Evolutionary conservation across 2,888 invertebrate species (phyloP).

Genomic region (Idaea straminata): DNA sequence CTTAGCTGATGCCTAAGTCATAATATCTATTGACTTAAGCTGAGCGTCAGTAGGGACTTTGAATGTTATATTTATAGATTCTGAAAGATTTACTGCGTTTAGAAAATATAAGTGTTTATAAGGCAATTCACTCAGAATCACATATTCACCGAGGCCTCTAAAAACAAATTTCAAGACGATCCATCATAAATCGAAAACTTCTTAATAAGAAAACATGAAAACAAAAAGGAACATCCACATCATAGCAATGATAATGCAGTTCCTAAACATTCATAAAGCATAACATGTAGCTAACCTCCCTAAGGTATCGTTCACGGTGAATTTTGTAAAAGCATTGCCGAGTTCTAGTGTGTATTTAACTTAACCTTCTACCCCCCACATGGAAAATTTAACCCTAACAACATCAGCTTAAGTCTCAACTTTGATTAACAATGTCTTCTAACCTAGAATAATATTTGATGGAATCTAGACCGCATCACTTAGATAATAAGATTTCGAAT

Average conservation of each 20-base stretch:
- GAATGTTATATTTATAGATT: too few species aligned
- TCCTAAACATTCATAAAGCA: slow-evolving; percentile 26
- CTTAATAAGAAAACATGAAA: not conserved
- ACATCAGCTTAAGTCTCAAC: not conserved
- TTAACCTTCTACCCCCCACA: not conserved
- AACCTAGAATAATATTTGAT: not conserved
- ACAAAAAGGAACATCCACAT: slow-evolving; percentile 14
- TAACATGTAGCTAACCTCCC: slow-evolving; percentile 14
- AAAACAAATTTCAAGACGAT: not conserved
- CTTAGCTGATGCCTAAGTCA: too few species aligned
- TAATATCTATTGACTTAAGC: too few species aligned
- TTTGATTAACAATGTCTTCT: not conserved
- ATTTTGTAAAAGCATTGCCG: not conserved
- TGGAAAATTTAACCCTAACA: not conserved
- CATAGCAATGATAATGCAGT: slow-evolving; percentile 24
- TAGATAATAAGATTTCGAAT: not conserved
- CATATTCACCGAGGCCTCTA: not conserved
- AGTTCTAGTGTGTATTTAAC: not conserved
- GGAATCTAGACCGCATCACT: not conserved
- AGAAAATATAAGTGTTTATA: too few species aligned
- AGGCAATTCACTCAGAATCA: too few species aligned
- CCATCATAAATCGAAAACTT: not conserved
- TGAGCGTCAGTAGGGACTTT: too few species aligned
- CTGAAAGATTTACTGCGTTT: too few species aligned
- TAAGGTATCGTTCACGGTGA: not conserved